Evolutionary conservation across 2,888 invertebrate species (phyloP).

Genomic region (Silvanus unidentatus): DNA sequence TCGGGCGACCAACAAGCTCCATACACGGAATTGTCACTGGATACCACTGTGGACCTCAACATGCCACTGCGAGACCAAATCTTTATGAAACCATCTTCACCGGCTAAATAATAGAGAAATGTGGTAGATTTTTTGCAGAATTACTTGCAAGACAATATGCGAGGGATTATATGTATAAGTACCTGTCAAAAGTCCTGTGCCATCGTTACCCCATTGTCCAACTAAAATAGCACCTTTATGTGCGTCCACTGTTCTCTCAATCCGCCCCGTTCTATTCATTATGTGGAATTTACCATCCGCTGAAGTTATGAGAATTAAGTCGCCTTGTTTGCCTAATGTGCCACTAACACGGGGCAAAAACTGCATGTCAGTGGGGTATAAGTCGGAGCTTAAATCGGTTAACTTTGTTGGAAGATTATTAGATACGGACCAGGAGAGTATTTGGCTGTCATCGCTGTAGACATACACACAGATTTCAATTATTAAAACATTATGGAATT

Average conservation of each 20-base stretch:
- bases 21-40: constrained; percentile 74
- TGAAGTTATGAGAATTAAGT: constrained; percentile 78
- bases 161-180: constrained; percentile 4
- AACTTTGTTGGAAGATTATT: constrained; percentile 71
- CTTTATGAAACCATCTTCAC: constrained; percentile 95
- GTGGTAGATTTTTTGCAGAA: too few species aligned
- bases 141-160: constrained; percentile 1
- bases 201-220: constrained; percentile 92
- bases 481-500: neutral
- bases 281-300: constrained; percentile 90
- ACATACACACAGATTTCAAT: constrained; percentile 4
- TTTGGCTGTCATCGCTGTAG: constrained; percentile 83
- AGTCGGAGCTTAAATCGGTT: constrained; percentile 72
- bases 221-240: constrained; percentile 88
- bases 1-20: constrained; percentile 79
- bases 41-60: constrained; percentile 81
- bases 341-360: constrained; percentile 69
- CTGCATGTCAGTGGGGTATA: constrained; percentile 86
- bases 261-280: constrained; percentile 79
- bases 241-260: constrained; percentile 89
- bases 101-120: constrained; percentile 69
- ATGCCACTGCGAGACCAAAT: constrained; percentile 96
- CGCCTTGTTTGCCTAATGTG: constrained; percentile 54
- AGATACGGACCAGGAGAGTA: constrained; percentile 83
- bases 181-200: constrained; percentile 89